A percentile compares a stretch with the other conserved stretches of the same genome.
These are phyloP conservation scores for Entomyzon cyanotis DNA, from an alignment of 2,113 vertebrate genomes.

Conservation along the genomic window DNA sequence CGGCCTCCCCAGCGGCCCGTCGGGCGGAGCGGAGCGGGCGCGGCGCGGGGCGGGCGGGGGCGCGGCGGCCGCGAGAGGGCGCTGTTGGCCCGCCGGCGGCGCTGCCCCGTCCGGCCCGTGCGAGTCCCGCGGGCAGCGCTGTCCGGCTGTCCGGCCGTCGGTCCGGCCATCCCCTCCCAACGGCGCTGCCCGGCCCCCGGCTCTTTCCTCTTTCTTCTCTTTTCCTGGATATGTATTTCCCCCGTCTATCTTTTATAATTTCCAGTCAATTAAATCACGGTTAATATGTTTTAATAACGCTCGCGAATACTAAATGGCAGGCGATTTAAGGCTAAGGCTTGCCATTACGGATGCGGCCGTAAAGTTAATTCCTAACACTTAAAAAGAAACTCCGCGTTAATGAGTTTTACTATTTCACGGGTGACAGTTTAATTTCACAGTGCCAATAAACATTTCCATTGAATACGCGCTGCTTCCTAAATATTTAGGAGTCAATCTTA, in stretches of 20 bases:
- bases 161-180: too few species aligned
- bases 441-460: conserved; percentile 65
- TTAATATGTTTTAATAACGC: conserved; percentile 61
- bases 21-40: not conserved
- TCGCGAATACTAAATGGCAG: conserved; percentile 30
- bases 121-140: not conserved
- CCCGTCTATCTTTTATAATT: not conserved
- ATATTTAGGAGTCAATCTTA: conserved; percentile 65
- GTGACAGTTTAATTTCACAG: conserved; percentile 68
- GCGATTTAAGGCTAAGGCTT: conserved; percentile 45
- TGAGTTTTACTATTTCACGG: conserved; percentile 72
- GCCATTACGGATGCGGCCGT: conserved; percentile 36
- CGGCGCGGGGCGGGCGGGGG: not conserved
- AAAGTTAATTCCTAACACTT: conserved; percentile 69
- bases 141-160: not conserved
- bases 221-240: rapidly evolving
- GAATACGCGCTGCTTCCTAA: conserved; percentile 56
- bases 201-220: too few species aligned
- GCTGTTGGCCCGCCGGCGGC: conserved; percentile 54
- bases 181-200: not conserved
- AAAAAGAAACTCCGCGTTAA: conserved; percentile 67
- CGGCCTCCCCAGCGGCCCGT: not conserved
- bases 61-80: conserved; percentile 65
- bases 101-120: not conserved
- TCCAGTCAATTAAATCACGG: conserved; percentile 44